Percentiles rank a stretch among this genome's conserved stretches.
Conservation (phyloP, 30 jellyfish, hydroid and myxozoan species). For the Aurelia aurita region DNA sequence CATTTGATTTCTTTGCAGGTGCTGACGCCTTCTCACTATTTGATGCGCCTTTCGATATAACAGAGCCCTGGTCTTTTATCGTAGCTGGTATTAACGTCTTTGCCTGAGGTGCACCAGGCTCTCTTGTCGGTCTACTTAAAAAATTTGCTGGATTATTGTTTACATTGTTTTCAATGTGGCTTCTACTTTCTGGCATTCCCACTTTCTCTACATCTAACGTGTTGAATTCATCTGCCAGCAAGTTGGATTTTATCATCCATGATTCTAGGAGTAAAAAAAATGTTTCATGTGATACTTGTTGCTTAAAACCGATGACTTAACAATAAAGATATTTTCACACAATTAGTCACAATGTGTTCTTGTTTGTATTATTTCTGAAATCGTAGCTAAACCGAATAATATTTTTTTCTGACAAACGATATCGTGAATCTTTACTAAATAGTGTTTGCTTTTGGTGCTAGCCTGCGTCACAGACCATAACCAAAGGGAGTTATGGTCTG, state of each 20-base stretch:
- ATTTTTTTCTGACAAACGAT: too few relatives aligned
- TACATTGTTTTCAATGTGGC: neutral
- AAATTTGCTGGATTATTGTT: neutral
- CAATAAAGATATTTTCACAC: too few relatives aligned
- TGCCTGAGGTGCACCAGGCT: neutral
- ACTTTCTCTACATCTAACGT: slow-evolving; percentile 31
- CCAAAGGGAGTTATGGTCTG: too few relatives aligned
- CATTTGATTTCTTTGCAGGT: neutral
- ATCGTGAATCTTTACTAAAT: too few relatives aligned
- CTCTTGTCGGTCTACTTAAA: neutral
- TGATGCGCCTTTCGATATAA: neutral
- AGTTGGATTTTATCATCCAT: slow-evolving; percentile 61
- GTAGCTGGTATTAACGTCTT: neutral
- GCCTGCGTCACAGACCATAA: too few relatives aligned
- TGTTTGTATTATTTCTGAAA: too few relatives aligned
- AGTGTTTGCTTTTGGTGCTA: too few relatives aligned
- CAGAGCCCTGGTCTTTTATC: neutral
- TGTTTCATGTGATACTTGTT: too few relatives aligned
- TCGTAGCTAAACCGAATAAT: too few relatives aligned
- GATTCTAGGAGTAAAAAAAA: slow-evolving; percentile 22
- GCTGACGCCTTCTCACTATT: neutral
- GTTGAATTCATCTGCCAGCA: slow-evolving; percentile 40
- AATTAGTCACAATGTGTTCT: too few relatives aligned
- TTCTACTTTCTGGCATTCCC: slow-evolving; percentile 19
- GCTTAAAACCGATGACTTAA: too few relatives aligned